phyloP scores from a whole-genome alignment of 2,888 invertebrate species.

The Hirtodrosophila histrioides region DNA sequence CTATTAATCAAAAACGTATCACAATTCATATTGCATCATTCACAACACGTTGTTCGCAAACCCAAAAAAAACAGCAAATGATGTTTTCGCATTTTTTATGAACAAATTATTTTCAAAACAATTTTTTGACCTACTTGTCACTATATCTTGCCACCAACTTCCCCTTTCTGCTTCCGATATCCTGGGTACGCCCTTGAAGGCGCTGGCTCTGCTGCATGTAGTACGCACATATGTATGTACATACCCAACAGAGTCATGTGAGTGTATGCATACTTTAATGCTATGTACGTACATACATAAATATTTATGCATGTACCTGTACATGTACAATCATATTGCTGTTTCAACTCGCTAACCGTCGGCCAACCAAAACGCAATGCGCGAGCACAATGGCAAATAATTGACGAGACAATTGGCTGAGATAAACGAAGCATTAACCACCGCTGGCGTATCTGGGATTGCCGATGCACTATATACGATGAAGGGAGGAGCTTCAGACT shows the following conservation, averaged over 20 bases:
- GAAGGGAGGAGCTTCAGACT: slow-evolving; percentile 68
- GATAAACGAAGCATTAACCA: slow-evolving; percentile 65
- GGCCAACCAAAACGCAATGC: slow-evolving; percentile 66
- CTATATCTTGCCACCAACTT: too few relatives aligned
- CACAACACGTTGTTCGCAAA: too few relatives aligned
- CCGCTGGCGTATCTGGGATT: slow-evolving; percentile 37
- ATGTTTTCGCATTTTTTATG: too few relatives aligned
- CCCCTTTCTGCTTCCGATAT: too few relatives aligned
- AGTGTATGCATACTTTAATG: not conserved
- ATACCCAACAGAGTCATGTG: not conserved
- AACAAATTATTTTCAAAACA: too few relatives aligned
- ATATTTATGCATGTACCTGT: not conserved
- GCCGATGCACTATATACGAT: slow-evolving; percentile 29
- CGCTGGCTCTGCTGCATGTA: too few relatives aligned
- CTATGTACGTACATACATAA: not conserved
- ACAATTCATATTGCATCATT: too few relatives aligned
- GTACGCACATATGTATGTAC: not conserved
- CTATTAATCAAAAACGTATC: too few relatives aligned
- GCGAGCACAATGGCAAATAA: slow-evolving; percentile 60
- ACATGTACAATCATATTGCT: slow-evolving; percentile 1
- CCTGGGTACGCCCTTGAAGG: too few relatives aligned
- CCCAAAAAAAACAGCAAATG: too few relatives aligned
- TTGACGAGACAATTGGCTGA: slow-evolving; percentile 78
- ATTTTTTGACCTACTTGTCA: not conserved
- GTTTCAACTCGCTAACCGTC: slow-evolving; percentile 14